Evolutionary conservation across 1,140 invertebrate species (phyloP).

Genomic region (Lepidotrigona ventralis): DNA sequence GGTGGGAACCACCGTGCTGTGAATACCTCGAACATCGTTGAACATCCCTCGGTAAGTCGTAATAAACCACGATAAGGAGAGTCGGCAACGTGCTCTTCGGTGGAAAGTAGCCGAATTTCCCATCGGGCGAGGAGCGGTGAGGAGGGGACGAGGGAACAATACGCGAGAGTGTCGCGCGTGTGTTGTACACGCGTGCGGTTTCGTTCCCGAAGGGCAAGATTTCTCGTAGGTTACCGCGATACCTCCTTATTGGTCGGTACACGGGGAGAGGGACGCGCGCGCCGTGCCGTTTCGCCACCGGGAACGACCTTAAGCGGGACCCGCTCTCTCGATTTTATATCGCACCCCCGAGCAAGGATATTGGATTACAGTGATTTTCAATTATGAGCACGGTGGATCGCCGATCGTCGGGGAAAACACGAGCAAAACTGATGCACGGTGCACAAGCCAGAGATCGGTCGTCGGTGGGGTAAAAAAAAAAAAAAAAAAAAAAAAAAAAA

Average conservation of each 20-base stretch:
- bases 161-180: slow-evolving; percentile 28
- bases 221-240: slow-evolving; percentile 45
- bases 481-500: neutral
- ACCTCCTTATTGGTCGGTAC: slow-evolving; percentile 68
- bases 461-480: neutral
- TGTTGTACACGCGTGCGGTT: slow-evolving; percentile 17
- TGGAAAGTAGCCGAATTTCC: slow-evolving; percentile 40
- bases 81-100: slow-evolving; percentile 37
- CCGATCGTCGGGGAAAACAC: slow-evolving; percentile 3
- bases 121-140: neutral
- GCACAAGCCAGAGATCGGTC: neutral
- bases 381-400: slow-evolving; percentile 57
- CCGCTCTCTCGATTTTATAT: slow-evolving; percentile 53
- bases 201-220: slow-evolving; percentile 46
- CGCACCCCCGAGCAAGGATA: slow-evolving; percentile 54
- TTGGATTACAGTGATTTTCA: slow-evolving; percentile 71
- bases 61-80: slow-evolving; percentile 63
- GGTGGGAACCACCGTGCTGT: slow-evolving; percentile 57
- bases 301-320: slow-evolving; percentile 55
- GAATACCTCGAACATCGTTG: slow-evolving; percentile 64
- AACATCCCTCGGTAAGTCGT: slow-evolving; percentile 70
- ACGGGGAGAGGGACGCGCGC: neutral
- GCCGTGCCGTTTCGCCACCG: neutral
- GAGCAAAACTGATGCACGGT: slow-evolving; percentile 21
- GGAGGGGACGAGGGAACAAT: slow-evolving; percentile 36